Evolutionary conservation across 1,140 invertebrate species (phyloP).

Genomic region (Wiebesia pumilae): DNA sequence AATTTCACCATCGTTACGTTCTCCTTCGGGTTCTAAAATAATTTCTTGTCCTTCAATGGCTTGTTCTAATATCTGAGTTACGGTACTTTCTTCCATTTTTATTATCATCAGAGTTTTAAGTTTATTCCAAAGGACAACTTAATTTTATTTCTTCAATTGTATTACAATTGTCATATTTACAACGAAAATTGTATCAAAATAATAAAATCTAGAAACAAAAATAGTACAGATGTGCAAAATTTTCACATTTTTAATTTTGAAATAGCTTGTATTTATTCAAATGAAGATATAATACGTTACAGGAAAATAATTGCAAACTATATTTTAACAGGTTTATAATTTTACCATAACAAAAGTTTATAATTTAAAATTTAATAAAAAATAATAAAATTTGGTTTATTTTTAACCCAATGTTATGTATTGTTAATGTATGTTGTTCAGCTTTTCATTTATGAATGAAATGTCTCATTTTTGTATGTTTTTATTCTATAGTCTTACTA

Average conservation of each 20-base stretch:
- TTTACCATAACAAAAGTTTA: too few species aligned
- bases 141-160: neutral
- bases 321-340: too few species aligned
- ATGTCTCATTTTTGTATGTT: neutral
- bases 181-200: neutral
- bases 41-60: constrained; percentile 62
- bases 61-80: constrained; percentile 65
- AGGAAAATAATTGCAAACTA: too few species aligned
- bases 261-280: too few species aligned
- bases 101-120: constrained; percentile 39
- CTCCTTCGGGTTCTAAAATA: constrained; percentile 63
- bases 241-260: too few species aligned
- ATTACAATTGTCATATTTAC: neutral
- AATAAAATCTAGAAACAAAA: neutral
- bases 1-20: constrained; percentile 61
- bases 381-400: neutral
- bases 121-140: neutral
- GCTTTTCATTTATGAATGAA: neutral
- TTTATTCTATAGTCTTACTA: neutral
- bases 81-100: constrained; percentile 58
- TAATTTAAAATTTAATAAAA: too few species aligned
- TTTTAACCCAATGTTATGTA: neutral
- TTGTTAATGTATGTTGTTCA: neutral
- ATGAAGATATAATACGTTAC: too few species aligned
- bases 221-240: too few species aligned